These are phyloP conservation scores for Cerastis rubricosa DNA, from an alignment of 2,888 invertebrate species.

Conservation along the genomic window DNA sequence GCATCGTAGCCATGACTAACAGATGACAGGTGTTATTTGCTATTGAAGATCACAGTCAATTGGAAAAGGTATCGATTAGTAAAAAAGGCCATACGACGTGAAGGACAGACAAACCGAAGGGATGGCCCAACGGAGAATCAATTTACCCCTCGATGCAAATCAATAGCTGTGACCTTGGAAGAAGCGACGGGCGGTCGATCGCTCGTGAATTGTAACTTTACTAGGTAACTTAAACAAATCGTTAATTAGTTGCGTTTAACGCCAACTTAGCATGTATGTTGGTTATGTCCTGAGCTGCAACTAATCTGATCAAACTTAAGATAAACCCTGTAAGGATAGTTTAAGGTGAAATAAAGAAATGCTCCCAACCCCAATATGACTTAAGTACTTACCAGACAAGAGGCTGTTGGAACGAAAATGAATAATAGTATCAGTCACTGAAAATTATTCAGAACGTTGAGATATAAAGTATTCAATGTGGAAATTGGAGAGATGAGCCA, in stretches of 20 bases:
- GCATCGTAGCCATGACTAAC: background rate
- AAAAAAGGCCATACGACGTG: background rate
- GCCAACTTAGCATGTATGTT: background rate
- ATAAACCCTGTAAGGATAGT: too few species aligned
- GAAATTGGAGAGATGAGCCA: background rate
- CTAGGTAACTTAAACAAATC: slow-evolving; percentile 13
- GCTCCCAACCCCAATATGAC: background rate
- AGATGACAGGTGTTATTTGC: background rate
- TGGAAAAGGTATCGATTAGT: background rate
- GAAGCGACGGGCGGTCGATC: background rate
- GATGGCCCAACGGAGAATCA: slow-evolving; percentile 12
- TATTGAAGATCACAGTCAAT: background rate
- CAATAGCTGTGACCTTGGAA: slow-evolving; percentile 27
- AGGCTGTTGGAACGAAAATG: background rate
- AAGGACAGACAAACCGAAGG: slow-evolving; percentile 13
- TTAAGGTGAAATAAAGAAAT: background rate
- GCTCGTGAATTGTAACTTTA: slow-evolving; percentile 2
- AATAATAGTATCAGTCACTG: background rate
- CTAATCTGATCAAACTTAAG: background rate
- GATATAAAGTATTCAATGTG: background rate
- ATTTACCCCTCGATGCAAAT: slow-evolving; percentile 17
- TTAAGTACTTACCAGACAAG: background rate
- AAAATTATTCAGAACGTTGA: background rate
- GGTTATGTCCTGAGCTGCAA: background rate
- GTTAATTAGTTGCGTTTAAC: slow-evolving; percentile 32